phyloP scores from a whole-genome alignment of 2,113 vertebrate genomes.

The Hassar affinis region DNA sequence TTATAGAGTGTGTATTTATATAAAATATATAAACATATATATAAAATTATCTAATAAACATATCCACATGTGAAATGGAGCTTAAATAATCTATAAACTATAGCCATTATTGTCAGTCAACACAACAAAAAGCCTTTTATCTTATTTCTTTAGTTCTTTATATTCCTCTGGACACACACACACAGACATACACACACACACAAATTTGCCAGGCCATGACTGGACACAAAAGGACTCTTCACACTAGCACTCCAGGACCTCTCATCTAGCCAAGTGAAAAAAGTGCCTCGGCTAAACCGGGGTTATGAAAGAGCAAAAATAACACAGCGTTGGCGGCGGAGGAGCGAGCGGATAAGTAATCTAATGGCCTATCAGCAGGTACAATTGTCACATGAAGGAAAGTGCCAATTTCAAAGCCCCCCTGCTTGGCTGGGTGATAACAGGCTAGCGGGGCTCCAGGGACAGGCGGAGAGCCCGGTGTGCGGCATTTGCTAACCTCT shows the following conservation, averaged over 20 bases:
- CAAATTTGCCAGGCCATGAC: not conserved
- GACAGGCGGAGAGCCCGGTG: slow-evolving; percentile 39
- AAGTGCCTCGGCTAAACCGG: slow-evolving; percentile 36
- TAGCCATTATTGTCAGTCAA: not conserved
- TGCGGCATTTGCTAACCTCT: slow-evolving; percentile 50
- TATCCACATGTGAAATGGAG: not conserved
- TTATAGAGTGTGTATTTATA: not conserved
- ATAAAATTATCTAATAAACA: not conserved
- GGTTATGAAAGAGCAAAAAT: slow-evolving; percentile 44
- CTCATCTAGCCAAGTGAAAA: slow-evolving; percentile 26
- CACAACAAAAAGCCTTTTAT: not conserved
- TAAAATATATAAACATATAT: not conserved
- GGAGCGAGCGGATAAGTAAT: slow-evolving; percentile 59
- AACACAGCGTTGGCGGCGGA: slow-evolving; percentile 35
- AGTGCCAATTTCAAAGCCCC: slow-evolving; percentile 67
- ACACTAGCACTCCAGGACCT: slow-evolving; percentile 32
- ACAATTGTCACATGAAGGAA: slow-evolving; percentile 67
- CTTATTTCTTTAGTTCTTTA: not conserved
- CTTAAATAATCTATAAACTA: not conserved
- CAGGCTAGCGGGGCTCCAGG: slow-evolving; percentile 57
- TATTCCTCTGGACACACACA: not conserved
- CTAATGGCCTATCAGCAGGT: slow-evolving; percentile 65
- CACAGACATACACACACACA: slow-evolving; percentile 6
- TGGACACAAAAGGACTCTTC: not conserved
- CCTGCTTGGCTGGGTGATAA: slow-evolving; percentile 62